Evolutionary conservation across 2,113 vertebrate genomes (phyloP).

Genomic region (Xiphias gladius): DNA sequence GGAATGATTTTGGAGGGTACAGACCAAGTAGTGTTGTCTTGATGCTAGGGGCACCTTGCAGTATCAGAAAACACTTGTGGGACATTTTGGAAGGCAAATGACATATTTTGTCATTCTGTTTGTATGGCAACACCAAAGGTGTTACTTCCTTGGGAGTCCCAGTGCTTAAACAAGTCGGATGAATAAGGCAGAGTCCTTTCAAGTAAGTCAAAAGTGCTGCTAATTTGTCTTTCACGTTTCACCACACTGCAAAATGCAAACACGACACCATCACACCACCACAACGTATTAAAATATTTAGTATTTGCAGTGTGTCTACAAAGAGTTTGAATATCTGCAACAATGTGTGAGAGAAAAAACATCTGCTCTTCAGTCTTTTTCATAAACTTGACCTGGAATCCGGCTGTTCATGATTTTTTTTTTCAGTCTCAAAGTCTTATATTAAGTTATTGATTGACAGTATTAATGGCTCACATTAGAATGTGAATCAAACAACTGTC

Average conservation of each 20-base stretch:
- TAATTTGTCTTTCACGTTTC: not conserved
- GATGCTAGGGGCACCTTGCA: not conserved
- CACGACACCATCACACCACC: not conserved
- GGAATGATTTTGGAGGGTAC: not conserved
- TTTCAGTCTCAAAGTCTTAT: conserved; percentile 1
- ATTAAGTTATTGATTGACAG: conserved; percentile 58
- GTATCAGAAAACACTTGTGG: not conserved
- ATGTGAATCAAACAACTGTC: not conserved
- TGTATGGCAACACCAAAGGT: not conserved
- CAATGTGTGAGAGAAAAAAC: not conserved
- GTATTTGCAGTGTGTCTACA: not conserved
- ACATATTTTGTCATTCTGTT: not conserved
- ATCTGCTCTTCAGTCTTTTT: not conserved
- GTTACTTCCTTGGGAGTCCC: not conserved
- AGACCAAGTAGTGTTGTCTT: not conserved
- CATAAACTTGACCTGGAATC: conserved; percentile 15
- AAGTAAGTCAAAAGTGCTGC: not conserved
- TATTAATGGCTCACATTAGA: conserved; percentile 36
- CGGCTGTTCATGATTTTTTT: conserved; percentile 14
- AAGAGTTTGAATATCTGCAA: not conserved
- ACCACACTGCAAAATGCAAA: not conserved
- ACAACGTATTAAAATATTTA: not conserved
- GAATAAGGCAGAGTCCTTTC: not conserved
- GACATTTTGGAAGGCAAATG: not conserved
- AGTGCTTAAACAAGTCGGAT: not conserved